A percentile compares a stretch with the other conserved stretches of the same genome.
Conservation (phyloP, 2,888 invertebrate species). For the Balanococcus diminutus region DNA sequence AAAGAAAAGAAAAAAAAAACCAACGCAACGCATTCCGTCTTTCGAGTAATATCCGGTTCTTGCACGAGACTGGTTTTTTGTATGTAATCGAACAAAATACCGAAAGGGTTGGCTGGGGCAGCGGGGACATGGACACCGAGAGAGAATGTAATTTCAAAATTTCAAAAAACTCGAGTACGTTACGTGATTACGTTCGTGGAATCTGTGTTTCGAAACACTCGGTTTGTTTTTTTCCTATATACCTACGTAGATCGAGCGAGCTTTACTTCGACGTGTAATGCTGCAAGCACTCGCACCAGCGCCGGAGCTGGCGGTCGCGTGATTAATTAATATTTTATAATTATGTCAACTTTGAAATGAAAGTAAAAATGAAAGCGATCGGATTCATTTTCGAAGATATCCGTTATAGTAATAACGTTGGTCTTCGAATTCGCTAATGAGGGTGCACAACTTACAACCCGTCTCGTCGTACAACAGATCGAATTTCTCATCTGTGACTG, state of each 20-base stretch:
- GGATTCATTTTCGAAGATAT: conserved; percentile 14
- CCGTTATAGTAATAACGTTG: conserved; percentile 14
- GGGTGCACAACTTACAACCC: conserved; percentile 18
- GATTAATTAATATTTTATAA: conserved; percentile 25
- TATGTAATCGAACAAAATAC: neutral
- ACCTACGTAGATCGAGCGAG: too few relatives aligned
- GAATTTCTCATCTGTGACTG: conserved; percentile 6
- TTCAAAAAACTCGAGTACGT: neutral
- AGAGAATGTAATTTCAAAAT: conserved; percentile 15
- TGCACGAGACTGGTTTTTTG: conserved; percentile 21
- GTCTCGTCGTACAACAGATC: neutral
- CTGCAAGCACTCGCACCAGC: neutral
- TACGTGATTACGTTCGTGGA: neutral
- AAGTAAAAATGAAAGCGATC: conserved; percentile 17
- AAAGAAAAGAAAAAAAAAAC: neutral
- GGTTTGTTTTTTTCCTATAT: too few relatives aligned
- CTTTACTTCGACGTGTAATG: neutral
- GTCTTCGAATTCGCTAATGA: neutral
- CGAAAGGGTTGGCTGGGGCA: neutral
- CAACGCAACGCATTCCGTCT: neutral
- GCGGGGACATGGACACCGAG: too few relatives aligned
- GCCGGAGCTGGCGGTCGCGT: neutral
- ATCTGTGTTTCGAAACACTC: neutral
- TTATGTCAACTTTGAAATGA: conserved; percentile 35
- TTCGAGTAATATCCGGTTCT: conserved; percentile 36